Evolutionary conservation across 1,140 invertebrate genomes (phyloP).

Genomic region (Hermetia illucens): DNA sequence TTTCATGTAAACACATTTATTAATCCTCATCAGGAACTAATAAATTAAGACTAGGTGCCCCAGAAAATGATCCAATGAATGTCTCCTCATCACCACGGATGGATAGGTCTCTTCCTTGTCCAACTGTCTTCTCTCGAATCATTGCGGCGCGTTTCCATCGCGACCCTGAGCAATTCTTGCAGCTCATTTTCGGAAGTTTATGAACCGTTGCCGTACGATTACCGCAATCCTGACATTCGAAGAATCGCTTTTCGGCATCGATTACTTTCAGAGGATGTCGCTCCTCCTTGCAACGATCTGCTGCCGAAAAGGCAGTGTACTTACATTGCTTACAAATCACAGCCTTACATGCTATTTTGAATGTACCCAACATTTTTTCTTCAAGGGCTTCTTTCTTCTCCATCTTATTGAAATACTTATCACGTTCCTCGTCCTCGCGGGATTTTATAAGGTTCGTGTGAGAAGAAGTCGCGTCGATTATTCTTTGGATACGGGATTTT

Average conservation of each 20-base stretch:
- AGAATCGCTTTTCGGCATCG: conserved; percentile 76
- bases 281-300: conserved; percentile 70
- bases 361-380: conserved; percentile 79
- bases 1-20: too few relatives aligned
- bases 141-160: conserved; percentile 66
- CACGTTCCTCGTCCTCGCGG: conserved; percentile 57
- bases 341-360: conserved; percentile 71
- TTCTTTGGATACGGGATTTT: conserved; percentile 56
- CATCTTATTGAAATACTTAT: conserved; percentile 76
- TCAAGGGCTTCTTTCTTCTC: conserved; percentile 85
- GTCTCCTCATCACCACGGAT: conserved; percentile 59
- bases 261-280: conserved; percentile 62
- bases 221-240: conserved; percentile 75
- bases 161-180: conserved; percentile 57
- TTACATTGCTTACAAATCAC: conserved; percentile 78
- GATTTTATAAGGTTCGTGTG: conserved; percentile 61
- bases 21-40: conserved; percentile 49
- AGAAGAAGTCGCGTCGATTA: conserved; percentile 63
- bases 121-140: conserved; percentile 54
- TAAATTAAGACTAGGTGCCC: conserved; percentile 50
- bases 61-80: conserved; percentile 42
- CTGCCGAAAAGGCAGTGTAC: conserved; percentile 73
- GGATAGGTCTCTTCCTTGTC: conserved; percentile 40
- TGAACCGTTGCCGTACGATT: conserved; percentile 66
- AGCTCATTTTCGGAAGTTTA: conserved; percentile 58